Evolutionary conservation across 1,140 invertebrate species (phyloP), one percentile per base, ranked within the genome.

Genomic region (Drosophila oshimai): DNA sequence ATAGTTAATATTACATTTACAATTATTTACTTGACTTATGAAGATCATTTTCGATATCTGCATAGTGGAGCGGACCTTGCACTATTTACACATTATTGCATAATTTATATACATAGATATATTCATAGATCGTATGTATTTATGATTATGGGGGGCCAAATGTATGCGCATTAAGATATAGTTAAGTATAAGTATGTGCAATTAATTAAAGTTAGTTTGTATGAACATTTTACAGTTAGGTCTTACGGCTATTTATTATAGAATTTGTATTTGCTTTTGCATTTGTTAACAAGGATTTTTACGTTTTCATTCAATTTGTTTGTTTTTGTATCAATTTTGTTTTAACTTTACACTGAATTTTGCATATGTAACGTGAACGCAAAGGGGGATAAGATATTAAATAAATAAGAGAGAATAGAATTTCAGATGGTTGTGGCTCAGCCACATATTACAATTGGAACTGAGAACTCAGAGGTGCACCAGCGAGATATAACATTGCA

Each of bases 21-120:
- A 87, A 61, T 87, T 80, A 76, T 61, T 76, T 75, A 79, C 65
- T 70, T 74, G 65, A 80, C 80, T 80, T 75, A 73, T 87, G 81
- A 84, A 87, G 80, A 84, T 84, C 79, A 61, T 81, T 58, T 72
- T 51, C 37, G 60, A 74, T 75, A 65, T 70, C 58, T 67, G 74
- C 53, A 83, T 73, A 65, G 61, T 77, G 78, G 58, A 77, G 69
- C 67, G 67, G 54, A 65, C 45, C 60, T 50, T 39, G 62, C 53
- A 60, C 50, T 78, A 69, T 78, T 83, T 81, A 81, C 73, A 69
- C 50, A 37, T 61, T 57, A 34, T 50, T 53, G 41, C 60, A 57
- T 75, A 69, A 69, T 44, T 37, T 74, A 80, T 54, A 51, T 55
- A 60, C 36, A 74, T 64, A 53, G 36, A 70, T 46, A 33, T 64